Conservation (phyloP, 2,888 invertebrate species). For the Cheilosia impressa region DNA sequence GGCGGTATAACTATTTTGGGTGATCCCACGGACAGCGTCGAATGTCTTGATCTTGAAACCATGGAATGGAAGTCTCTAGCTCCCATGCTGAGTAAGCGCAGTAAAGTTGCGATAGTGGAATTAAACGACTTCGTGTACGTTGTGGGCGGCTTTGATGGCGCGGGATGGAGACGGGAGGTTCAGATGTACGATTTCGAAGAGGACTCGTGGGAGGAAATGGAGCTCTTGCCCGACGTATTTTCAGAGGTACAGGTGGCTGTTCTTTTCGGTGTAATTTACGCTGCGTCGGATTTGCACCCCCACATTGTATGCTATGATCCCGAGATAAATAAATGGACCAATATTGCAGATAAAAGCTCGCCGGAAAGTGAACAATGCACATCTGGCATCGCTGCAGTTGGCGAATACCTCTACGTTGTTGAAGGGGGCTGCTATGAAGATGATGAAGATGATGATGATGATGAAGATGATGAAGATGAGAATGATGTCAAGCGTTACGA, state of each 20-base stretch:
- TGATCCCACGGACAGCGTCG: not conserved
- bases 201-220: not conserved
- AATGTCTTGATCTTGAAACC: not conserved
- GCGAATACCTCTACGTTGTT: not conserved
- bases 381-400: not conserved
- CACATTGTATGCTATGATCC: too few species aligned
- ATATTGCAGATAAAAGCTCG: too few species aligned
- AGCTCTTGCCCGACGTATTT: not conserved
- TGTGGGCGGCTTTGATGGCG: not conserved
- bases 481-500: not conserved
- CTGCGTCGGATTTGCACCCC: too few species aligned
- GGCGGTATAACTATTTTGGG: not conserved
- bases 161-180: not conserved
- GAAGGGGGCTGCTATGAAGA: not conserved
- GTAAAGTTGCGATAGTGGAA: not conserved
- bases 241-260: too few species aligned
- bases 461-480: too few species aligned
- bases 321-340: too few species aligned
- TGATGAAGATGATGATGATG: too few species aligned
- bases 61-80: not conserved
- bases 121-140: not conserved
- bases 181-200: not conserved
- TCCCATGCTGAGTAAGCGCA: not conserved
- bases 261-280: too few species aligned
- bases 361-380: not conserved